These are phyloP conservation scores for Delia radicum DNA, from an alignment of 1,140 invertebrate genomes.

Conservation along the genomic window DNA sequence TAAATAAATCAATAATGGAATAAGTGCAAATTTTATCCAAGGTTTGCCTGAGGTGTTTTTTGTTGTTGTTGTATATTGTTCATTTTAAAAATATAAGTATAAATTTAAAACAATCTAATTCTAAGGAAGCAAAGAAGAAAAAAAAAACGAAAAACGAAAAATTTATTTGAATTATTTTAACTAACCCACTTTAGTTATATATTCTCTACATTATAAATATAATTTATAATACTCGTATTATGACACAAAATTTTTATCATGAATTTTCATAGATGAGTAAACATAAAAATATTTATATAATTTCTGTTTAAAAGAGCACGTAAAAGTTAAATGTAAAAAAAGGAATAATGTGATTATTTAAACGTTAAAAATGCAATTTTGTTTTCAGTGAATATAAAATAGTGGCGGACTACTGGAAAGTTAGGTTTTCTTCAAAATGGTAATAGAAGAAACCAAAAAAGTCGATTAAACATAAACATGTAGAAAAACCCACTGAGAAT, in stretches of 20 bases:
- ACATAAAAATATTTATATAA: neutral
- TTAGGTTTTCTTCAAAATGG: too few species aligned
- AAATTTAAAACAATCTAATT: neutral
- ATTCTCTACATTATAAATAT: neutral
- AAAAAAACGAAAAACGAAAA: neutral
- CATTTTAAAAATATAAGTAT: neutral
- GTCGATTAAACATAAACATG: too few species aligned
- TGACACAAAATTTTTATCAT: too few species aligned
- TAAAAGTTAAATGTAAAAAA: too few species aligned
- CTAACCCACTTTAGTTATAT: neutral
- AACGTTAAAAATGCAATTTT: too few species aligned
- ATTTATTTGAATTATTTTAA: neutral
- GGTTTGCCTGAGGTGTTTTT: neutral
- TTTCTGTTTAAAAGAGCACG: too few species aligned
- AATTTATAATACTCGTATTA: neutral
- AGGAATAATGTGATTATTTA: too few species aligned
- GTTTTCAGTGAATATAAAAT: too few species aligned
- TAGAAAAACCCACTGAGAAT: too few species aligned
- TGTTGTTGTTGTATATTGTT: neutral
- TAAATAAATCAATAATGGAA: neutral
- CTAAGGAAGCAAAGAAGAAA: neutral
- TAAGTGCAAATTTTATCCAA: neutral
- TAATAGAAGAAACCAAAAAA: too few species aligned
- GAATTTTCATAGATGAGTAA: neutral
- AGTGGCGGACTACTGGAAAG: too few species aligned